Conservation (phyloP, 2,113 vertebrate genomes). For the Thamnaconus septentrionalis region DNA sequence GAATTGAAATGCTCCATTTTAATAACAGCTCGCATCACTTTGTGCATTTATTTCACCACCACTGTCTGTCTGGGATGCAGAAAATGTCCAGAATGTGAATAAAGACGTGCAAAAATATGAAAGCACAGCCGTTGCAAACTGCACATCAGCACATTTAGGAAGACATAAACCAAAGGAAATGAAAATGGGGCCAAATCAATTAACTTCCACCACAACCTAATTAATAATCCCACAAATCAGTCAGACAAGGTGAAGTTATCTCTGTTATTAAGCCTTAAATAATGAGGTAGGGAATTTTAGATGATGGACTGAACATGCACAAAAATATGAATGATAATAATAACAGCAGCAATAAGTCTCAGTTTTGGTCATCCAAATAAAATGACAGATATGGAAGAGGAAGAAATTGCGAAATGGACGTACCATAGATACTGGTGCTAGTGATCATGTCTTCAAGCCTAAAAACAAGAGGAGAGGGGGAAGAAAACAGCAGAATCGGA, state of each 20-base stretch:
- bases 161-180: conserved; percentile 30
- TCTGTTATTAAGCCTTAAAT: conserved; percentile 14
- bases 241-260: conserved; percentile 15
- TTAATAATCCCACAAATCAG: conserved; percentile 35
- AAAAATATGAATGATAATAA: not conserved
- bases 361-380: conserved; percentile 12
- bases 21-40: no score
- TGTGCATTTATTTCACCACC: no score
- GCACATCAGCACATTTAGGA: not conserved
- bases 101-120: not conserved
- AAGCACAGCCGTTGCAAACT: not conserved
- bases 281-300: conserved; percentile 25
- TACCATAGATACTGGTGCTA: conserved; percentile 99
- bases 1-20: no score
- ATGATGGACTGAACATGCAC: conserved; percentile 49
- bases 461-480: conserved; percentile 77
- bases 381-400: conserved; percentile 26
- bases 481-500: conserved; percentile 89
- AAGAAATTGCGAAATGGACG: conserved; percentile 84
- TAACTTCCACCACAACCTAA: conserved; percentile 18
- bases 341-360: conserved; percentile 12
- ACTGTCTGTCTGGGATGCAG: no score
- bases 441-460: conserved; percentile 99
- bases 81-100: no score
- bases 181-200: conserved; percentile 23